These are phyloP conservation scores for Oryzias celebensis DNA, from an alignment of 2,113 vertebrate genomes.

Conservation along the genomic window DNA sequence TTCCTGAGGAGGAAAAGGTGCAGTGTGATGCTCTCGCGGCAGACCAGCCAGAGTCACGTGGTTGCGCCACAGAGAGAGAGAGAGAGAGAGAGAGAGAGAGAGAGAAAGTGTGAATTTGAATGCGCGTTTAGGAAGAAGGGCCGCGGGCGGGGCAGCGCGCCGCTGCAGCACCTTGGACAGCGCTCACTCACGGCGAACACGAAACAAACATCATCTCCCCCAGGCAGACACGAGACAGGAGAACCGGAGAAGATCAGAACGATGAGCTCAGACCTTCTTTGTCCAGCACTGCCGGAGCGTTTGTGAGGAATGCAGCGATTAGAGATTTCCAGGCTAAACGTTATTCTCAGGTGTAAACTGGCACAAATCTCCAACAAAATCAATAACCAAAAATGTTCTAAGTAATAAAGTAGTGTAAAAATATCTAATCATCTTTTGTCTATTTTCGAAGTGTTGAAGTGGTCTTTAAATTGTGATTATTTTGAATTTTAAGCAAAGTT, in stretches of 20 bases:
- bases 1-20: slow-evolving; percentile 72
- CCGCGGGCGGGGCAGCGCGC: slow-evolving; percentile 66
- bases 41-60: slow-evolving; percentile 68
- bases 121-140: slow-evolving; percentile 15
- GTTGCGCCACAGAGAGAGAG: slow-evolving; percentile 20
- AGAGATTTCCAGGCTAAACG: no score
- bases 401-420: no score
- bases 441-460: no score
- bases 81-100: slow-evolving; percentile 5
- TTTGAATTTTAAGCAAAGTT: no score
- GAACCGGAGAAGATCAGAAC: not conserved
- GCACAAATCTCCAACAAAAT: no score
- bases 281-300: no score
- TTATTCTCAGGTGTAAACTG: no score
- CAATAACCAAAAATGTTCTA: no score
- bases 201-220: slow-evolving; percentile 36
- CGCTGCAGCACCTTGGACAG: slow-evolving; percentile 71
- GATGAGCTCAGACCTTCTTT: not conserved
- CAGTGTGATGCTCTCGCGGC: slow-evolving; percentile 71
- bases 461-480: no score
- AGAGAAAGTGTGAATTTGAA: slow-evolving; percentile 8
- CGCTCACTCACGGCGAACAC: slow-evolving; percentile 44
- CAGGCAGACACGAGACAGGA: not conserved
- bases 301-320: no score
- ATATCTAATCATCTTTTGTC: no score